These are phyloP conservation scores for Panthera uncia DNA, from an alignment of 2,113 vertebrate genomes.

Conservation along the genomic window DNA sequence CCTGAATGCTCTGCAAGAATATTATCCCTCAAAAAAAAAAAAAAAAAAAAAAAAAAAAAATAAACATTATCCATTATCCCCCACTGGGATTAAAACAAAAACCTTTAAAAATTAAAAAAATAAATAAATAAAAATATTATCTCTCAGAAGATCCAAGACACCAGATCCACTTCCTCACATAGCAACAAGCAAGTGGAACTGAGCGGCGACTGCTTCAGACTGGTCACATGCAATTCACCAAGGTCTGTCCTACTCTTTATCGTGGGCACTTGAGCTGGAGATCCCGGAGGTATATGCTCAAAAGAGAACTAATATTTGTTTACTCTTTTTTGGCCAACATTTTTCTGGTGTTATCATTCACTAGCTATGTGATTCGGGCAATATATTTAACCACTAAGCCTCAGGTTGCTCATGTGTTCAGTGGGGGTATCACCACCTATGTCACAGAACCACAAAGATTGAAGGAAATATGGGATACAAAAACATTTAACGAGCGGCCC, in stretches of 20 bases:
- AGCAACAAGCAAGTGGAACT: background rate
- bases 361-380: background rate
- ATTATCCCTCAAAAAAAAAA: too few species aligned
- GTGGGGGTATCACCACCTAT: background rate
- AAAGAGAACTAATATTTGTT: conserved; percentile 3
- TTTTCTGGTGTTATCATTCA: background rate
- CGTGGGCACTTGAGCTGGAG: background rate
- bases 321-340: background rate
- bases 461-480: background rate
- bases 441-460: background rate
- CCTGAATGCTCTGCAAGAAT: background rate
- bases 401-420: background rate
- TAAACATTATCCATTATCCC: background rate
- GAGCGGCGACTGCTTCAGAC: background rate
- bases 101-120: background rate
- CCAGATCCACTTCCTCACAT: background rate
- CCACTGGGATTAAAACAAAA: background rate
- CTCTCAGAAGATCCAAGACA: background rate
- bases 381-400: background rate
- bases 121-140: background rate
- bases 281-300: background rate
- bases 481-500: background rate
- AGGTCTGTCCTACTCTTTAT: background rate
- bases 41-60: background rate
- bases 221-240: background rate